phyloP scores from a whole-genome alignment of 2,888 invertebrate genomes.

The Clistopyga incitator region DNA sequence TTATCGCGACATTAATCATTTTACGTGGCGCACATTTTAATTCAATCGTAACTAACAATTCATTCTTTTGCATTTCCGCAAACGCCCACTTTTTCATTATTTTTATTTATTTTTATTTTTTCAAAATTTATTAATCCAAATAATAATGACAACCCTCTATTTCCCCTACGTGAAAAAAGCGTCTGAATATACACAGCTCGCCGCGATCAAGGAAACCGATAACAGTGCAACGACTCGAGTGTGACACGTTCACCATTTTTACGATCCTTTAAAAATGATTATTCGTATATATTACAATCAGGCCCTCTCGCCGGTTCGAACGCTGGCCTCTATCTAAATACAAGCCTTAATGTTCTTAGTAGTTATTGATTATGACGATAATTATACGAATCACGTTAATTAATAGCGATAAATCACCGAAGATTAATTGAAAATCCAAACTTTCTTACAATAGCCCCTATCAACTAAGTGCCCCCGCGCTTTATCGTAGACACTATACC shows the following conservation, averaged over 20 bases:
- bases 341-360: slow-evolving; percentile 72
- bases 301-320: slow-evolving; percentile 56
- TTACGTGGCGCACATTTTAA: slow-evolving; percentile 39
- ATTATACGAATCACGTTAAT: slow-evolving; percentile 69
- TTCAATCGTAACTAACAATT: slow-evolving; percentile 42
- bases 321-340: slow-evolving; percentile 71
- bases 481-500: slow-evolving; percentile 24
- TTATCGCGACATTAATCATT: slow-evolving; percentile 36
- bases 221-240: slow-evolving; percentile 61
- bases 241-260: slow-evolving; percentile 23
- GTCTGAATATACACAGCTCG: slow-evolving; percentile 69
- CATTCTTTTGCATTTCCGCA: neutral
- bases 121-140: slow-evolving; percentile 57
- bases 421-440: slow-evolving; percentile 67
- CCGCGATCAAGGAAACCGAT: slow-evolving; percentile 54
- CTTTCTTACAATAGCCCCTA: slow-evolving; percentile 47
- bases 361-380: slow-evolving; percentile 73
- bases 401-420: slow-evolving; percentile 69
- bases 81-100: neutral
- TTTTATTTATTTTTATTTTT: slow-evolving; percentile 11
- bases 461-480: slow-evolving; percentile 45
- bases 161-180: slow-evolving; percentile 70
- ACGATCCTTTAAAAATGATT: slow-evolving; percentile 57
- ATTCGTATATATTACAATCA: slow-evolving; percentile 73
- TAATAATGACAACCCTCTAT: slow-evolving; percentile 64